A percentile compares a stretch with the other conserved stretches of the same genome.
Conservation (phyloP, 2,888 invertebrate genomes). For the Oligia fasciuncula region DNA sequence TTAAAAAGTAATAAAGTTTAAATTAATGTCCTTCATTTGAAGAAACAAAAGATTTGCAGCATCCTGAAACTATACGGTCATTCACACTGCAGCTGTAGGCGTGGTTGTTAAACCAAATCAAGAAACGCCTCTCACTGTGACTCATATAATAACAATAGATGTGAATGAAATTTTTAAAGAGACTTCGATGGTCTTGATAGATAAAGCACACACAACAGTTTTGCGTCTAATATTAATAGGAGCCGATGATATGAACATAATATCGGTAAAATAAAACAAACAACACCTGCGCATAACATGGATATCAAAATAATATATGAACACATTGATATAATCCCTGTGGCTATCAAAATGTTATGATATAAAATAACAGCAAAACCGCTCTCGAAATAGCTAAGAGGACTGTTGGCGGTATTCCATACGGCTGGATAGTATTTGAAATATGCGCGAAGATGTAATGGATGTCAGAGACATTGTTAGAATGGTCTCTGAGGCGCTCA, state of each 20-base stretch:
- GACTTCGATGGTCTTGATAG: conserved; percentile 44
- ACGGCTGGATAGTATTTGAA: conserved; percentile 60
- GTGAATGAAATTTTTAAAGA: conserved; percentile 48
- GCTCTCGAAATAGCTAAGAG: conserved; percentile 71
- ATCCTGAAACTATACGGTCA: conserved; percentile 66
- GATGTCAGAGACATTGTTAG: conserved; percentile 48
- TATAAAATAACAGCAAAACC: conserved; percentile 70
- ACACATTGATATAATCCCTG: conserved; percentile 38
- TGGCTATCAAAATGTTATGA: conserved; percentile 62
- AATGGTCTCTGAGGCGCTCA: conserved; percentile 33
- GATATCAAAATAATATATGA: conserved; percentile 42
- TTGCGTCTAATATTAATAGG: conserved; percentile 20
- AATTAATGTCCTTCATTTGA: conserved; percentile 59
- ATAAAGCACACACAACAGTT: conserved; percentile 42
- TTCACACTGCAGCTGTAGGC: conserved; percentile 67
- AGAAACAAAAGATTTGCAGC: conserved; percentile 61
- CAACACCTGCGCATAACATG: conserved; percentile 21
- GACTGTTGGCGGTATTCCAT: conserved; percentile 74
- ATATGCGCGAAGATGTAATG: conserved; percentile 57
- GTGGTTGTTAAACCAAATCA: conserved; percentile 69
- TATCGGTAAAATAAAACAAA: conserved; percentile 42
- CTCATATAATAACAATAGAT: conserved; percentile 64
- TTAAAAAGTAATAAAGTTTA: conserved; percentile 52
- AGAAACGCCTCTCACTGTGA: conserved; percentile 65
- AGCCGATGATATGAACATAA: conserved; percentile 36